phyloP scores from a whole-genome alignment of 2,797 vertebrate species.

The Pipistrellus kuhlii region DNA sequence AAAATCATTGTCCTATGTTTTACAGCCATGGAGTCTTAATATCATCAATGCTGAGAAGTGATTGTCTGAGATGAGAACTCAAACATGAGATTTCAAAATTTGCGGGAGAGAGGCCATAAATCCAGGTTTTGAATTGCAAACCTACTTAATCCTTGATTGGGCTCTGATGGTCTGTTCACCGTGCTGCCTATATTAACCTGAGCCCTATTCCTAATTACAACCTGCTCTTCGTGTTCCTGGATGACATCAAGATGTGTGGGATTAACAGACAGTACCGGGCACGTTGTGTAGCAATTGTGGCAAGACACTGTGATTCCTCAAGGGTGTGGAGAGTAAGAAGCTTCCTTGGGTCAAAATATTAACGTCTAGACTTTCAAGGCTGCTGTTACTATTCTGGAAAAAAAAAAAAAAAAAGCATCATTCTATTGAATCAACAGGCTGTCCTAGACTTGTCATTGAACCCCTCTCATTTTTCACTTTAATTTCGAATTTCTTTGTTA shows the following conservation, averaged over 20 bases:
- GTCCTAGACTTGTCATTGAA: not conserved
- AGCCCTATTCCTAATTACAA: conserved; percentile 86
- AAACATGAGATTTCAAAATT: conserved; percentile 79
- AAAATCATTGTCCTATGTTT: conserved; percentile 3
- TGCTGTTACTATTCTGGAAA: not conserved
- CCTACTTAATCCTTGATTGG: conserved; percentile 83
- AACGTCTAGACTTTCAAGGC: conserved; percentile 7
- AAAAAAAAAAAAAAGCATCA: not conserved
- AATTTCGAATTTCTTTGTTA: conserved; percentile 54
- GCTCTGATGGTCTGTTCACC: conserved; percentile 82
- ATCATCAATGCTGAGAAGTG: conserved; percentile 73
- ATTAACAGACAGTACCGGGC: conserved; percentile 86
- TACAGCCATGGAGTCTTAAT: conserved; percentile 57
- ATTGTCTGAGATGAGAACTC: conserved; percentile 80
- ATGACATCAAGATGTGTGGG: conserved; percentile 89
- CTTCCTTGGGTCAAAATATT: conserved; percentile 49
- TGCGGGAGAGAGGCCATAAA: conserved; percentile 79
- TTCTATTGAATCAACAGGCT: not conserved
- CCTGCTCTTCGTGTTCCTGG: conserved; percentile 86
- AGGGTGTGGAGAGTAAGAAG: not conserved
- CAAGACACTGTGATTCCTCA: conserved; percentile 75
- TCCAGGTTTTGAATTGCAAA: conserved; percentile 83
- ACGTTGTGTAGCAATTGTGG: conserved; percentile 84
- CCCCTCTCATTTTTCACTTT: conserved; percentile 34
- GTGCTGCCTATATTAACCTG: conserved; percentile 82